Conservation (phyloP, 2,797 vertebrate genomes). For the Haliaeetus albicilla region DNA sequence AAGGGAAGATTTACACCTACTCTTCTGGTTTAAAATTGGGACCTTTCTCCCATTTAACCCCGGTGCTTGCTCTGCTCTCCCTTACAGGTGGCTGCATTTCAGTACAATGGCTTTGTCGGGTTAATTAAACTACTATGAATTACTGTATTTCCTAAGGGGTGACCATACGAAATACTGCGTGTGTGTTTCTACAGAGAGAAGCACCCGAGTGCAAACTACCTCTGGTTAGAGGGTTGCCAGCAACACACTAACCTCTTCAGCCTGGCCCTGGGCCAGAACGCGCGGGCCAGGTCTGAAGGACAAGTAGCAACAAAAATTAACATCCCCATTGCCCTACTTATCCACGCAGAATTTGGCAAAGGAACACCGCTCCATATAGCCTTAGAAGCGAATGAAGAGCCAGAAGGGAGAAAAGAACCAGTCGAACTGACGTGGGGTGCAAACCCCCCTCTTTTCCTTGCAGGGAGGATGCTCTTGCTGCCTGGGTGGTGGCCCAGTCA, state of each 20-base stretch:
- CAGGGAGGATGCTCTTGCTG: neutral
- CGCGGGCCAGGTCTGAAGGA: neutral
- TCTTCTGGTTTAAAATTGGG: neutral
- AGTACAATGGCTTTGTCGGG: neutral
- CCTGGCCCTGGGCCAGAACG: neutral
- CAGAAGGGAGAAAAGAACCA: neutral
- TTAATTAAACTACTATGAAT: neutral
- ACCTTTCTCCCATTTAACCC: neutral
- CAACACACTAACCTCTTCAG: neutral
- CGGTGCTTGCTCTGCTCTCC: neutral
- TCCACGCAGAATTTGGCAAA: neutral
- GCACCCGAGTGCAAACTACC: neutral
- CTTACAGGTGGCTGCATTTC: neutral
- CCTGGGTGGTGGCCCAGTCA: neutral
- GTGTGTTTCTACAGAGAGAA: neutral
- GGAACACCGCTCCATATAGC: fast-evolving
- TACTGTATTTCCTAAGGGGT: neutral
- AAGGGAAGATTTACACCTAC: neutral
- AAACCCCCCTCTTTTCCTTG: neutral
- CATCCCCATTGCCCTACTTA: neutral
- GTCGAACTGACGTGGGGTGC: neutral
- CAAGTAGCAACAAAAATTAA: neutral
- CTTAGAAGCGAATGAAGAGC: neutral
- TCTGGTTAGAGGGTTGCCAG: neutral
- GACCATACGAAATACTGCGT: neutral